Conservation (phyloP, 2,888 invertebrate genomes). For the Parnassius smintheus region DNA sequence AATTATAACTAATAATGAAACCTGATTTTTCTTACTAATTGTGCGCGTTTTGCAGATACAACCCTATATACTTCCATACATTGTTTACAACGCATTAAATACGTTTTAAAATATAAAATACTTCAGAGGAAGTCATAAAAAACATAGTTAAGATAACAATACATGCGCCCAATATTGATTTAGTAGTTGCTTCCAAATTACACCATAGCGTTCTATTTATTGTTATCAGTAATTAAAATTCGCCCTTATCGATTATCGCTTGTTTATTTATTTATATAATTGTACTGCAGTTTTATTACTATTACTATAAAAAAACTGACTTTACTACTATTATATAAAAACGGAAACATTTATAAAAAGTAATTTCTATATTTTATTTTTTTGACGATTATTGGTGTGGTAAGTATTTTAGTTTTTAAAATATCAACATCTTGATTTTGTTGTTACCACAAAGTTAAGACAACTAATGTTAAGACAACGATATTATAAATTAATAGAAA, state of each 20-base stretch:
- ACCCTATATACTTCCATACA: slow-evolving; percentile 10
- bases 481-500: too few species aligned
- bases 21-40: too few species aligned
- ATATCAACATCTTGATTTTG: too few species aligned
- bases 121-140: slow-evolving; percentile 26
- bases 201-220: slow-evolving; percentile 23
- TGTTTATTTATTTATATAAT: slow-evolving; percentile 6
- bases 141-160: slow-evolving; percentile 27
- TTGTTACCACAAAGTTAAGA: too few species aligned
- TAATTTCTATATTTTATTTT: too few species aligned
- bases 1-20: too few species aligned
- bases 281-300: not conserved
- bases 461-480: too few species aligned
- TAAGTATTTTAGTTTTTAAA: too few species aligned
- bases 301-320: too few species aligned
- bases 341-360: too few species aligned
- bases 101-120: slow-evolving; percentile 11
- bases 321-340: too few species aligned
- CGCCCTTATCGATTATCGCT: slow-evolving; percentile 10
- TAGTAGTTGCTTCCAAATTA: slow-evolving; percentile 22
- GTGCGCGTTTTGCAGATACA: not conserved
- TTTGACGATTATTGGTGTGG: too few species aligned
- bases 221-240: slow-evolving; percentile 25
- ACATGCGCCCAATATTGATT: slow-evolving; percentile 25
- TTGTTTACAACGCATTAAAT: slow-evolving; percentile 14